These are phyloP conservation scores for Planiliza haematocheilus DNA, from an alignment of 2,113 vertebrate species.

Conservation along the genomic window DNA sequence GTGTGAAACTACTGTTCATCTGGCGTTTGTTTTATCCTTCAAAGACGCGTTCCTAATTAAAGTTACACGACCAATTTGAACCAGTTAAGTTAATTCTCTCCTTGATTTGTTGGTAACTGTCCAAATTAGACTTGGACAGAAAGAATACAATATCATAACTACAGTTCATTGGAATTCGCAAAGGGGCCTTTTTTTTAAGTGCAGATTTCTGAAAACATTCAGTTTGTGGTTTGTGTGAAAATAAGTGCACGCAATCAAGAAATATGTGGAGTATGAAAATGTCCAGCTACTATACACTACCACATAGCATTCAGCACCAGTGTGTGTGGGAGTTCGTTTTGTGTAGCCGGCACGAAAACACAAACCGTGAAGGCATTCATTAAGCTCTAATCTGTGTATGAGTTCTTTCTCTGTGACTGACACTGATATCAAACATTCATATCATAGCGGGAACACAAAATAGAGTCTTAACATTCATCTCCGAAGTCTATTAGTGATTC, in stretches of 20 bases:
- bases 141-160: neutral
- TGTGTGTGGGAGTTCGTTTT: neutral
- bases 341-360: conserved; percentile 3
- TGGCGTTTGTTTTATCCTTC: no score
- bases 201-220: no score
- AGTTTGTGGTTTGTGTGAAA: no score
- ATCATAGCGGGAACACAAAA: conserved; percentile 43
- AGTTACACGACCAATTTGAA: neutral
- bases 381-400: conserved; percentile 22
- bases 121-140: neutral
- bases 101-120: neutral
- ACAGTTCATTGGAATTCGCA: neutral
- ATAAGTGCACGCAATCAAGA: neutral
- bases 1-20: neutral
- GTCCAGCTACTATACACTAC: neutral
- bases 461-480: conserved; percentile 44
- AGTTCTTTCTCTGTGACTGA: conserved; percentile 42
- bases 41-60: conserved; percentile 1
- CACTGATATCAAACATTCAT: conserved; percentile 29
- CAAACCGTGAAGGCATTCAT: conserved; percentile 34
- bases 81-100: conserved; percentile 5
- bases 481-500: conserved; percentile 51
- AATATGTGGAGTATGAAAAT: neutral
- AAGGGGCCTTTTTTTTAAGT: neutral
- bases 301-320: neutral